phyloP scores from a whole-genome alignment of 2,113 vertebrate genomes.

The Plecturocebus donacophilus region DNA sequence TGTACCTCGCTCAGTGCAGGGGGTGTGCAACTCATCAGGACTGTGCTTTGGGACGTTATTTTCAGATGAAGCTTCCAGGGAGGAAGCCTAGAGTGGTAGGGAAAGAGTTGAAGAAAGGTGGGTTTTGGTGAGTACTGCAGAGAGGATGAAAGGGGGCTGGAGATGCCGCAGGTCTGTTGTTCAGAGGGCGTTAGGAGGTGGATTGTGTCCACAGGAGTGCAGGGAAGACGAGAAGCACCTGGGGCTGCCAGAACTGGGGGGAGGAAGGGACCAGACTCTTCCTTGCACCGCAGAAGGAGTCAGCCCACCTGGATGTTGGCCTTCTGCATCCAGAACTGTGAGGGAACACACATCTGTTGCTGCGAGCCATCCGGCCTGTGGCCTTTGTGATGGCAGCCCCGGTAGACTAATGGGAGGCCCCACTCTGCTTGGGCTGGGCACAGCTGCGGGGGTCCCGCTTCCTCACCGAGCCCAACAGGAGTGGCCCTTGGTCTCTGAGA shows the following conservation, averaged over 20 bases:
- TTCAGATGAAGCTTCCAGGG: background rate
- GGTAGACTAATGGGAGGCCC: background rate
- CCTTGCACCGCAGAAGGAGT: background rate
- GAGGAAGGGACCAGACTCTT: background rate
- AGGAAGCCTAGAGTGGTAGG: background rate
- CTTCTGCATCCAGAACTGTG: background rate
- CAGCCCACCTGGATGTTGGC: background rate
- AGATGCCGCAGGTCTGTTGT: background rate
- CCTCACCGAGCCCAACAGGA: background rate
- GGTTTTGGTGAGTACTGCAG: background rate
- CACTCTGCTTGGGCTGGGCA: background rate
- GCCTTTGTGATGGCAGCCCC: background rate
- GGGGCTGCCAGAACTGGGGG: background rate
- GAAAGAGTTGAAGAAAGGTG: background rate
- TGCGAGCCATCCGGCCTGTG: background rate
- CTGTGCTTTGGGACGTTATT: too few species aligned
- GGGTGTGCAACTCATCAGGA: too few species aligned
- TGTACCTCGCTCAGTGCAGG: background rate
- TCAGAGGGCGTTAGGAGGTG: background rate
- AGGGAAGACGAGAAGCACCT: background rate
- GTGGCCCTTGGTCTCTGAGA: accelerated
- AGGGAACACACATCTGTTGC: background rate
- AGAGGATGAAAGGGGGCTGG: background rate
- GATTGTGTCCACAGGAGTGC: background rate
- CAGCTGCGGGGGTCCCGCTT: too few species aligned